Base-by-base conservation (phyloP, 2,113 vertebrate species). In the Gymnorhina tibicen region DNA sequence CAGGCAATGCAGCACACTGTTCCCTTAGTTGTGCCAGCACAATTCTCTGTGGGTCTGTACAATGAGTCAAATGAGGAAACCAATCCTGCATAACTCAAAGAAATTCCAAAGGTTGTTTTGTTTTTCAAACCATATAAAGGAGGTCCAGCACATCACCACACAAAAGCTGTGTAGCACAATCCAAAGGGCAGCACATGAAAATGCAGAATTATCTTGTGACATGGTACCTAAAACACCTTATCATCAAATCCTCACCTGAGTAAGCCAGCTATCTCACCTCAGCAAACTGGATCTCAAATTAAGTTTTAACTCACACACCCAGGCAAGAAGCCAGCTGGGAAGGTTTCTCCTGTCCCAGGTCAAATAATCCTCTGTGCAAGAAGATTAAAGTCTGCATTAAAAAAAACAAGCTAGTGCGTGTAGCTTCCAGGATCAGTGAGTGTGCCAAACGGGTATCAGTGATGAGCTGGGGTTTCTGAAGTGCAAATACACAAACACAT, bases 31-130 rank as follows among this genome's bases (percentile, higher is more conserved):
- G 35, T 91, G 89, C 83, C 92, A 97, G 56, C 42, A 86, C 76
- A 92, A 89, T 74, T 91, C 55, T 97, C 91, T 92, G 86, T 93
- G 88, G 76, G 79, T 59, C 91, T 70, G 79, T 74, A 91, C 64
- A 67, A 58, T 59, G 62, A 93, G 79, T 89, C 55, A 92, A 95
- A 83, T 47, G 50, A 94, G 55, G 82, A 96, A 97, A 92, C 23
- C 2, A 4, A 85, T 88, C 35, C 75, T 55, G 67, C 85, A 84
- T 77, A 93, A 76, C 63, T 82, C 63, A 93, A 66, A 91, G 39
- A 92, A 90, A 77, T 55, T 84, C 64, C 83, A 91, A 39, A 85
- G 80, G 41, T 59, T 73, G 23, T 35, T 93, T 91, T 93, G 68
- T 62, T 96, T 91, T 70, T 74, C 88, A 91, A 59, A 80, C 17